phyloP scores from a whole-genome alignment of 2,113 vertebrate species.

The Periophthalmus modestus region DNA sequence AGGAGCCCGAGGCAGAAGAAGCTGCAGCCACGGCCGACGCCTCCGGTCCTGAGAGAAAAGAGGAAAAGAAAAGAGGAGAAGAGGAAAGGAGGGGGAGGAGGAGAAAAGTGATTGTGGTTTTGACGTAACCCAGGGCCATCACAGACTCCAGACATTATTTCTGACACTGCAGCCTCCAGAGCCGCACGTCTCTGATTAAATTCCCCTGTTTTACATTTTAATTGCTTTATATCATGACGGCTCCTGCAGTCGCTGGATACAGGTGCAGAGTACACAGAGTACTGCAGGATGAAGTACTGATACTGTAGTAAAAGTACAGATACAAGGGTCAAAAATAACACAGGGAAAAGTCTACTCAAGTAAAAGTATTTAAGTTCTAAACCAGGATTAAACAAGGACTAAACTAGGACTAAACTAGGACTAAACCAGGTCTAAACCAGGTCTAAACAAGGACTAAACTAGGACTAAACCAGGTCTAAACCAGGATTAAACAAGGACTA shows the following conservation, averaged over 20 bases:
- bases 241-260: constrained; percentile 41
- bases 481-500: too few species aligned
- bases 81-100: not conserved
- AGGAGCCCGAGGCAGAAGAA: constrained; percentile 61
- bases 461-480: too few species aligned
- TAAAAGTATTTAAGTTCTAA: too few species aligned
- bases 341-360: too few species aligned
- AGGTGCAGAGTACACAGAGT: constrained; percentile 1
- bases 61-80: not conserved
- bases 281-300: too few species aligned
- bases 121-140: constrained; percentile 53
- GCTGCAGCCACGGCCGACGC: constrained; percentile 48
- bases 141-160: constrained; percentile 57
- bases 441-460: too few species aligned
- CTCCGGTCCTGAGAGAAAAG: constrained; percentile 47
- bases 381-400: too few species aligned
- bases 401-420: too few species aligned
- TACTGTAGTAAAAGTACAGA: too few species aligned
- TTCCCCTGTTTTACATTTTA: constrained; percentile 71
- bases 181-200: constrained; percentile 63
- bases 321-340: too few species aligned
- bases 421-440: too few species aligned
- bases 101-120: constrained; percentile 36
- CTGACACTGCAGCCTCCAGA: constrained; percentile 48
- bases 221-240: constrained; percentile 65